A percentile compares a stretch with the other conserved stretches of the same genome.
phyloP scores from a whole-genome alignment of 2,888 invertebrate genomes.

The Orchesella flavescens region DNA sequence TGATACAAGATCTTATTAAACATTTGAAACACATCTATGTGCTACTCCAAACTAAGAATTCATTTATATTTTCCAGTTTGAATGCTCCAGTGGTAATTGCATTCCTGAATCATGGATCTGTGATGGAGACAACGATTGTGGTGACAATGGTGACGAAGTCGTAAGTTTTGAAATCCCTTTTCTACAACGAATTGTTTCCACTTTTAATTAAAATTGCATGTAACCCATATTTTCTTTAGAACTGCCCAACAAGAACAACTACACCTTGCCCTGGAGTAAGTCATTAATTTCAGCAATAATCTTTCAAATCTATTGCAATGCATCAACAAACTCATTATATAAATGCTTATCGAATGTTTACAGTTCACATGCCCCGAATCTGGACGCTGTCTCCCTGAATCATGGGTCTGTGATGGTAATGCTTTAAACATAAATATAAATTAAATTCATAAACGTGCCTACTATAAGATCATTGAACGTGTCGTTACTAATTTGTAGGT shows the following conservation, averaged over 20 bases:
- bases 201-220: no score
- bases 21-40: no score
- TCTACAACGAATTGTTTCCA: no score
- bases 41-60: no score
- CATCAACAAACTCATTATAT: no score
- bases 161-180: no score
- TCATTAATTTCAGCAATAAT: neutral
- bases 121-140: constrained; percentile 28
- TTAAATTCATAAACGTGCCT: no score
- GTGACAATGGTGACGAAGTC: constrained; percentile 9
- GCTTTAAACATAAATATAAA: neutral
- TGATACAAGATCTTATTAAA: no score
- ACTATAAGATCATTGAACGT: no score
- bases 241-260: neutral
- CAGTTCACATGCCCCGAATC: constrained; percentile 5
- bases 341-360: neutral
- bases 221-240: no score
- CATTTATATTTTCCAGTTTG: neutral
- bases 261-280: constrained; percentile 29
- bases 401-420: constrained; percentile 11
- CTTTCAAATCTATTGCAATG: no score
- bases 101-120: neutral
- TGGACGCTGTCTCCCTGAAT: neutral
- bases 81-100: neutral
- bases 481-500: no score